phyloP scores from a whole-genome alignment of 2,113 vertebrate genomes.

The Nothobranchius furzeri region DNA sequence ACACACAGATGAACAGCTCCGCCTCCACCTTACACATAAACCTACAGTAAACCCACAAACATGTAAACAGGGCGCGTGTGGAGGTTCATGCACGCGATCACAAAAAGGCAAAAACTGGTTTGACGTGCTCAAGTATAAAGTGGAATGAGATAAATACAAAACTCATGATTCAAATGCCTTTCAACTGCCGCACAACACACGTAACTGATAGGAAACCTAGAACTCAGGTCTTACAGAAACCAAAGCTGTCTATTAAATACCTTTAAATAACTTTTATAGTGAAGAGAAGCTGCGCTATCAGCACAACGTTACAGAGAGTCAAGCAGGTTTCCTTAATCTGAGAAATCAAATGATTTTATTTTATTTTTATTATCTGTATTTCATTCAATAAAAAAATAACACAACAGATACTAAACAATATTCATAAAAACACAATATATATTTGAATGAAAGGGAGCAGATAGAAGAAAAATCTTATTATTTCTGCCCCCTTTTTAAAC shows the following conservation, averaged over 20 bases:
- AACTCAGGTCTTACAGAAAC: neutral
- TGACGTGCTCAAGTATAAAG: neutral
- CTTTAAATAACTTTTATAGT: neutral
- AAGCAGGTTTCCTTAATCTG: no score
- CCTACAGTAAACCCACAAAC: constrained; percentile 31
- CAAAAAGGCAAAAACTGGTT: constrained; percentile 13
- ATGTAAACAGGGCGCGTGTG: neutral
- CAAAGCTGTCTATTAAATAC: neutral
- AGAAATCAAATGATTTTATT: no score
- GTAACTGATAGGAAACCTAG: neutral
- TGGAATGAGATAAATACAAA: neutral
- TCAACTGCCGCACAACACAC: neutral
- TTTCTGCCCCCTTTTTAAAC: no score
- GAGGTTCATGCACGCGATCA: neutral
- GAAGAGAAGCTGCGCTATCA: no score
- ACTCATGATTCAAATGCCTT: neutral
- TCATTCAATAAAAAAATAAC: no score
- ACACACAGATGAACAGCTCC: constrained; percentile 8
- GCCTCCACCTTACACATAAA: constrained; percentile 12
- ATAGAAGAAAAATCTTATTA: no score
- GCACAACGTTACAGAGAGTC: no score
- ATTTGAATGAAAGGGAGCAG: no score
- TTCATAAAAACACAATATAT: no score
- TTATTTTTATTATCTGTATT: no score
- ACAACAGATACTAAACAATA: no score